A percentile compares a stretch with the other conserved stretches of the same genome.
Evolutionary conservation across 2,113 vertebrate genomes (phyloP).

Genomic region (Melanostigma gelatinosum): DNA sequence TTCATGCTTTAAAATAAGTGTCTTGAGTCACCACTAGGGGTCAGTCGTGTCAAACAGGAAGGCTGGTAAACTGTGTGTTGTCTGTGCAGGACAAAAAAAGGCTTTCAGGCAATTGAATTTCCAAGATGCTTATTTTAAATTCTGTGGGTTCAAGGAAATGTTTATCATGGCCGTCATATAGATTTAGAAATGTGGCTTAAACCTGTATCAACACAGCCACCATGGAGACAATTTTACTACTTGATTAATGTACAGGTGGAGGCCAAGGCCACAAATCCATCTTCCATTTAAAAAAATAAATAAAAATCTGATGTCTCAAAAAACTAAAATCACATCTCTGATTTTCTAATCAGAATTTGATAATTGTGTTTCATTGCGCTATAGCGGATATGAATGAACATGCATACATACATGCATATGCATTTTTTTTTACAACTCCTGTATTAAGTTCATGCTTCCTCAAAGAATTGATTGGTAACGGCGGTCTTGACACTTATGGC

Average conservation of each 20-base stretch:
- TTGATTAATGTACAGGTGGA: constrained; percentile 23
- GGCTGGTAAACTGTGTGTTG: neutral
- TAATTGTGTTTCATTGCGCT: neutral
- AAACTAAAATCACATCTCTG: neutral
- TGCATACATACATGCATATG: neutral
- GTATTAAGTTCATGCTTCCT: constrained; percentile 15
- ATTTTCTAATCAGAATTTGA: neutral
- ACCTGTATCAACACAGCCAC: neutral
- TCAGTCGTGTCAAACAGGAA: constrained; percentile 67
- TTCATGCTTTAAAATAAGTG: constrained; percentile 5
- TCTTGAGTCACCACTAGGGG: constrained; percentile 67
- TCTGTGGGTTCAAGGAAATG: constrained; percentile 2
- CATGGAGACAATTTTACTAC: constrained; percentile 9
- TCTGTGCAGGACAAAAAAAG: constrained; percentile 29
- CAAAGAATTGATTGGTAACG: constrained; percentile 46
- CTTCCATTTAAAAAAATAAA: neutral
- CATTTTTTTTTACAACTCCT: neutral
- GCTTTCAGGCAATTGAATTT: constrained; percentile 31
- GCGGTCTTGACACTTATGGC: constrained; percentile 35
- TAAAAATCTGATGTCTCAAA: neutral
- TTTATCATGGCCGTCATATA: constrained; percentile 7
- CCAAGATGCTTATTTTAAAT: constrained; percentile 3
- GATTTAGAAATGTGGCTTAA: constrained; percentile 1
- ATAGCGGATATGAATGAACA: constrained; percentile 9
- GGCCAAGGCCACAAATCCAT: constrained; percentile 26